Evolutionary conservation across 2,113 vertebrate genomes (phyloP).

Genomic region (Oxyruncus cristatus): DNA sequence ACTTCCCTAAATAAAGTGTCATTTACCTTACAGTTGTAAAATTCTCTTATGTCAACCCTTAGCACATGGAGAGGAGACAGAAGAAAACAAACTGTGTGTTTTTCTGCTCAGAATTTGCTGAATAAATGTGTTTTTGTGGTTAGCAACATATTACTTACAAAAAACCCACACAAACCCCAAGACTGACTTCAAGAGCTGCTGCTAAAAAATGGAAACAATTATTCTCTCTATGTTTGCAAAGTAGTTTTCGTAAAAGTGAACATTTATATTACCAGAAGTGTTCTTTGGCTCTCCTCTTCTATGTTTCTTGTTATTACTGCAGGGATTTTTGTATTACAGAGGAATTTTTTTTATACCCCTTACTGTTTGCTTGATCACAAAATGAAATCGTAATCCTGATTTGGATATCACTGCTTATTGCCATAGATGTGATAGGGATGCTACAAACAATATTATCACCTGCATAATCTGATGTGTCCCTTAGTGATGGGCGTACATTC

Average conservation of each 20-base stretch:
- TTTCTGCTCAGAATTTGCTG: not conserved
- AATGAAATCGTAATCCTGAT: not conserved
- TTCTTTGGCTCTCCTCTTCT: not conserved
- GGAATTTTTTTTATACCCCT: not conserved
- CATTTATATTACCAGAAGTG: not conserved
- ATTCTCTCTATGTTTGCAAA: not conserved
- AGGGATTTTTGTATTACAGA: not conserved
- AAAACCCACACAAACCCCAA: not conserved
- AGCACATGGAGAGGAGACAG: not conserved
- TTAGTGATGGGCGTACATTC: not conserved
- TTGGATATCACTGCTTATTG: not conserved
- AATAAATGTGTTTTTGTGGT: not conserved
- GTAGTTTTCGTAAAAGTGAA: not conserved
- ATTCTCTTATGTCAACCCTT: not conserved
- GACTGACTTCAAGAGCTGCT: not conserved
- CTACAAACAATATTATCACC: not conserved
- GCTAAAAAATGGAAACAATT: conserved; percentile 18
- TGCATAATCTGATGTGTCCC: not conserved
- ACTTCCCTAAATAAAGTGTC: not conserved
- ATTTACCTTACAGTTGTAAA: not conserved
- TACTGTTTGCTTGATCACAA: not conserved
- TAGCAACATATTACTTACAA: not conserved
- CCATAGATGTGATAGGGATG: not conserved
- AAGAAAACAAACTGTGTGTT: not conserved
- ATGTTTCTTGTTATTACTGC: not conserved